Evolutionary conservation across 92 coral and sea anemone genomes (phyloP).

Genomic region (Epizoanthus scotinus): DNA sequence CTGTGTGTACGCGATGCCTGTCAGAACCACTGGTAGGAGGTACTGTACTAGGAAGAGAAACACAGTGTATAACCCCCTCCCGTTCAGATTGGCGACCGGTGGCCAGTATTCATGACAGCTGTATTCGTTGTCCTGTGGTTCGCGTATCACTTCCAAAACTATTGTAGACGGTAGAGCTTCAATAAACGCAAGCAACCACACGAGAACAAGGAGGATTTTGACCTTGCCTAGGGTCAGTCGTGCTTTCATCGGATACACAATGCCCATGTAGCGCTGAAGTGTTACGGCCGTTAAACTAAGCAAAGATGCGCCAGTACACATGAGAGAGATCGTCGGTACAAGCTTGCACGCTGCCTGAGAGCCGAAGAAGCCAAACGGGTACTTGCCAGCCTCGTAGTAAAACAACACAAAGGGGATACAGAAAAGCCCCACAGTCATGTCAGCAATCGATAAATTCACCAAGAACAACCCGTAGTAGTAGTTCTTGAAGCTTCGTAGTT

Average conservation of each 20-base stretch:
- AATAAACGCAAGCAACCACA: conserved; percentile 79
- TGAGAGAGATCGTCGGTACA: conserved; percentile 69
- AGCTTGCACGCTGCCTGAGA: conserved; percentile 89
- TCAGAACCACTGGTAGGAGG: conserved; percentile 69
- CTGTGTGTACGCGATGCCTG: conserved; percentile 74
- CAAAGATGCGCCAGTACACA: conserved; percentile 84
- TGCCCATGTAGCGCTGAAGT: conserved; percentile 82
- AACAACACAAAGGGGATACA: conserved; percentile 75
- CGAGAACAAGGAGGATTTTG: conserved; percentile 68
- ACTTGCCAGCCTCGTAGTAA: conserved; percentile 85
- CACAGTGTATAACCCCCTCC: conserved; percentile 78
- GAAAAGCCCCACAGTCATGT: conserved; percentile 74
- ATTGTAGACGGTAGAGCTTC: conserved; percentile 71
- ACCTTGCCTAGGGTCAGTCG: conserved; percentile 77
- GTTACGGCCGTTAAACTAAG: conserved; percentile 79
- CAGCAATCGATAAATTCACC: conserved; percentile 82
- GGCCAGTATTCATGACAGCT: conserved; percentile 85
- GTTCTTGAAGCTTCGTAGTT: conserved; percentile 83
- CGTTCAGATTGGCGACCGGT: conserved; percentile 25
- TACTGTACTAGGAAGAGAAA: conserved; percentile 78
- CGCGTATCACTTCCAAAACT: conserved; percentile 61
- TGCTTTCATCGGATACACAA: conserved; percentile 87
- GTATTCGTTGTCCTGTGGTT: conserved; percentile 66
- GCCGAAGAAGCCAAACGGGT: conserved; percentile 88
- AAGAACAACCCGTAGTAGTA: conserved; percentile 83